phyloP scores from a whole-genome alignment of 2,797 vertebrate species.

The Trachops cirrhosus region DNA sequence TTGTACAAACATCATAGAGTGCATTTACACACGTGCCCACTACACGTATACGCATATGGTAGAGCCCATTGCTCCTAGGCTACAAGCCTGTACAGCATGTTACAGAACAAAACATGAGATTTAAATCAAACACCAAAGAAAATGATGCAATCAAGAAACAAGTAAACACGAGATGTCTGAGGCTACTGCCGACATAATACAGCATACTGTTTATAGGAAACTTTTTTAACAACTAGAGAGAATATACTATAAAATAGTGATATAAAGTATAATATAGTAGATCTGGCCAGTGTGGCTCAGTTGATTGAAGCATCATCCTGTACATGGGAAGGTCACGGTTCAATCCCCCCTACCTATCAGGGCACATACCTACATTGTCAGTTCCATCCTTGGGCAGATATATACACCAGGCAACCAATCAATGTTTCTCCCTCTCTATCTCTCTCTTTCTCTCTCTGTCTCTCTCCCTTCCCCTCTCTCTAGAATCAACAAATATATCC shows the following conservation, averaged over 20 bases:
- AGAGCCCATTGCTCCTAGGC: not conserved
- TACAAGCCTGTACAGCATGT: not conserved
- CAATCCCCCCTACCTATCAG: not conserved
- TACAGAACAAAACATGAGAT: not conserved
- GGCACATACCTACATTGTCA: not conserved
- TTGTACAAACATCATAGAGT: not conserved
- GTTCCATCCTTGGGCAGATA: not conserved
- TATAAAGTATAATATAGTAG: not conserved
- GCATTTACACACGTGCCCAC: not conserved
- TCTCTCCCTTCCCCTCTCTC: too few relatives aligned
- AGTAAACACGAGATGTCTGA: not conserved
- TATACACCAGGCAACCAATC: not conserved
- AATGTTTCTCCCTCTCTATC: not conserved
- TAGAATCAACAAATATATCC: too few relatives aligned
- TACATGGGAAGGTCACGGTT: not conserved
- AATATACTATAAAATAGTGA: not conserved
- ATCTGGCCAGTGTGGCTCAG: not conserved
- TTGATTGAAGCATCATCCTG: not conserved
- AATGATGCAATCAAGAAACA: not conserved
- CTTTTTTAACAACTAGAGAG: not conserved
- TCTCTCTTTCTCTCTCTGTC: too few relatives aligned
- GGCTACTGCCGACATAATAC: not conserved
- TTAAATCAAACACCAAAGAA: not conserved
- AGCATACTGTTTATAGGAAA: not conserved
- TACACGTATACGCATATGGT: not conserved